Conservation (phyloP, 2,113 vertebrate species). For the Pterocles gutturalis region DNA sequence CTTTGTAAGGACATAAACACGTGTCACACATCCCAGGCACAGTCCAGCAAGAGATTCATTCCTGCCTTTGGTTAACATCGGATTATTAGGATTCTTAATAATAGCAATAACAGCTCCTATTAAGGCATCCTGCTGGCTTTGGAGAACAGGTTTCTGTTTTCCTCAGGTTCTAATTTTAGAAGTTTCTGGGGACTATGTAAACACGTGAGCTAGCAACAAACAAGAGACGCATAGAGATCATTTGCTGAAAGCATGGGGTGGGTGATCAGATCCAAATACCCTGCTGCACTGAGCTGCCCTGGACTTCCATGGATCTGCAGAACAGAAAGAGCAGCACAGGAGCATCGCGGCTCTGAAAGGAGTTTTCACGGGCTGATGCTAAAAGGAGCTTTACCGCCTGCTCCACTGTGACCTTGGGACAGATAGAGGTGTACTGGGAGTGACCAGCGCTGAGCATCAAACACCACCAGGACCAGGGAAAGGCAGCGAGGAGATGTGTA, state of each 20-base stretch:
- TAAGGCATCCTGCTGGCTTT: background rate
- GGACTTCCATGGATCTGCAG: background rate
- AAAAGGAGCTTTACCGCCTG: background rate
- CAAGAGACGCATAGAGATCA: background rate
- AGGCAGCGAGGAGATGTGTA: accelerated
- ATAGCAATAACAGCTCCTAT: slow-evolving; percentile 18
- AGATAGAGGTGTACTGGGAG: background rate
- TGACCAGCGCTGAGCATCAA: background rate
- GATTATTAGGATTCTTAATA: slow-evolving; percentile 23
- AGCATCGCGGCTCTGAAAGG: background rate
- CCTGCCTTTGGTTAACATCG: background rate
- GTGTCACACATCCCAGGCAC: background rate
- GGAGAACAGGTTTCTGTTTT: slow-evolving; percentile 26
- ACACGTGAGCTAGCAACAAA: background rate
- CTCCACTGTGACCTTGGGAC: background rate
- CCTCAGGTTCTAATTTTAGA: slow-evolving; percentile 39
- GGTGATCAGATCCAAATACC: background rate
- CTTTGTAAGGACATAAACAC: background rate
- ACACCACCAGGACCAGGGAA: accelerated
- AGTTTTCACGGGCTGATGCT: background rate
- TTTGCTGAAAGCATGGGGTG: background rate
- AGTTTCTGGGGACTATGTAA: slow-evolving; percentile 1
- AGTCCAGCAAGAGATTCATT: background rate
- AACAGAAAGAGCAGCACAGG: background rate
- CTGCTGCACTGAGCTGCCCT: background rate